Evolutionary conservation across 2,888 invertebrate species (phyloP).

Genomic region (Neoaliturus tenellus): DNA sequence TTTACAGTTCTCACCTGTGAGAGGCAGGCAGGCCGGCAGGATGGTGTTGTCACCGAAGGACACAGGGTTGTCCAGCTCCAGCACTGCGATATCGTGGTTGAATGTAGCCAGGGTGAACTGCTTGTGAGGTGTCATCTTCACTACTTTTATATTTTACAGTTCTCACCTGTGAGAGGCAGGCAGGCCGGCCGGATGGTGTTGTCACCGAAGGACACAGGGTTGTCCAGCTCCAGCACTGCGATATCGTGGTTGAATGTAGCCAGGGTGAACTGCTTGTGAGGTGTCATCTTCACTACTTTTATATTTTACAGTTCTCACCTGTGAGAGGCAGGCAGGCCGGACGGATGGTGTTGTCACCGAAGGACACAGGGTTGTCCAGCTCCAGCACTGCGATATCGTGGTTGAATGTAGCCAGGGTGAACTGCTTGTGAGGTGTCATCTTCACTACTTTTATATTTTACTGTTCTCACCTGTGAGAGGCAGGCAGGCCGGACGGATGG

Average conservation of each 20-base stretch:
- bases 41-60: conserved; percentile 73
- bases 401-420: conserved; percentile 85
- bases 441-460: conserved; percentile 75
- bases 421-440: conserved; percentile 81
- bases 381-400: conserved; percentile 89
- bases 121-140: conserved; percentile 78
- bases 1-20: conserved; percentile 73
- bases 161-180: too few relatives aligned
- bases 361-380: conserved; percentile 77
- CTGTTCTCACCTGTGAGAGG: too few relatives aligned
- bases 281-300: too few relatives aligned
- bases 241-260: too few relatives aligned
- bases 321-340: conserved; percentile 86
- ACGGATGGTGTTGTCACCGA: conserved; percentile 74
- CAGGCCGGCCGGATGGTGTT: too few relatives aligned
- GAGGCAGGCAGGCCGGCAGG: conserved; percentile 87
- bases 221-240: too few relatives aligned
- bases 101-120: conserved; percentile 85
- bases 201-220: too few relatives aligned
- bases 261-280: too few relatives aligned
- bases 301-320: too few relatives aligned
- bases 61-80: conserved; percentile 79
- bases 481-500: too few relatives aligned
- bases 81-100: conserved; percentile 89
- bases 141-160: too few relatives aligned